Evolutionary conservation across 2,888 invertebrate genomes (phyloP), one percentile per base, ranked within the genome.

Genomic region (Zygothrica quintamaculata): DNA sequence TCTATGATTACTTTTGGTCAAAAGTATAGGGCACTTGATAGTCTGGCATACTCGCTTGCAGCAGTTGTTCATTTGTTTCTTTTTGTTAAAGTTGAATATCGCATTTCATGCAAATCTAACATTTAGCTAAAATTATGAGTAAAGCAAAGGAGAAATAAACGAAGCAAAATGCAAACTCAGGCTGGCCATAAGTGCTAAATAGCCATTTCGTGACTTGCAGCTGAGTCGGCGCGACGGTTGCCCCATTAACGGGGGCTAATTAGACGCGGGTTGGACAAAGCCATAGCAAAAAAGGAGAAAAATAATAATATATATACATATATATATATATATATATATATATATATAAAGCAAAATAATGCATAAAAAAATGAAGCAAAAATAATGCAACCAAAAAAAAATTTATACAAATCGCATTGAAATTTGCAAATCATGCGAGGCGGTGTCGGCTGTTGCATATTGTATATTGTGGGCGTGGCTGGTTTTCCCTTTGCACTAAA

Each of bases 201-300:
- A 71, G 82, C 71, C 77, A 53, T 66, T 79, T 81, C 82, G 82
- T 84, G 82, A 84, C 82, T 84, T 84, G 81, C 84, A 84, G 81
- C 72, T 74, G 77, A 79, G 79, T 81, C 79, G 78, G 74, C 69
- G 72, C 81, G 77, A 78, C 78, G 61, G 15, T 62, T 39, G 71
- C 31, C 68, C 79, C 79, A 82, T 80, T 80, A 80, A 56, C 56
- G 66, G 61, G 61, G 64, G 50, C 77, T 82, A 80, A 80, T 80
- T 80, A 82, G 82, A 67, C 55, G 77, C 60, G 73, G 44, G 33
- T 46, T 57, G 50, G 62, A 44, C 61, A 29, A 42, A 18, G 34
- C 11, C n/a, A n/a, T n/a, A n/a, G n/a, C n/a, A n/a, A n/a, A 11
- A 39, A 13, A 16, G 12, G 7, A 12, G 31, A 9, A n/a, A 33